Evolutionary conservation across 92 coral and sea anemone species (phyloP).

Genomic region (Porites cylindrica): DNA sequence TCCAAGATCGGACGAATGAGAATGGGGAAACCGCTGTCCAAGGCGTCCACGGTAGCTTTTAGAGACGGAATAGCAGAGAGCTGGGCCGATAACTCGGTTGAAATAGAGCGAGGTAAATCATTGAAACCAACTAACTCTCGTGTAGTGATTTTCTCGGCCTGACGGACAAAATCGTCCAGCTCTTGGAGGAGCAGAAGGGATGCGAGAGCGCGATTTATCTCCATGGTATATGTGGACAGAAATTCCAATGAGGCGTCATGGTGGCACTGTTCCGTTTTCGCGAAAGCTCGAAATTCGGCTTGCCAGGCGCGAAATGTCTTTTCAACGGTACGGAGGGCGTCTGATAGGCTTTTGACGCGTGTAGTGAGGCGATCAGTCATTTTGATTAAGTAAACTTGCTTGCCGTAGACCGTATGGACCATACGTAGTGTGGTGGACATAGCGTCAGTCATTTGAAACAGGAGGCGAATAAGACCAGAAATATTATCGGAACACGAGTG

Average conservation of each 20-base stretch:
- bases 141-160: background rate
- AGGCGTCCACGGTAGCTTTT: background rate
- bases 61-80: background rate
- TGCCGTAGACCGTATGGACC: background rate
- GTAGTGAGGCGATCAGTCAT: background rate
- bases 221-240: slow-evolving; percentile 34
- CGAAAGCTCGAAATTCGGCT: background rate
- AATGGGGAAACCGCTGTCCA: background rate
- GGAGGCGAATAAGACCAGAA: background rate
- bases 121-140: slow-evolving; percentile 23
- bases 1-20: background rate
- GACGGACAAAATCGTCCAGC: slow-evolving; percentile 46
- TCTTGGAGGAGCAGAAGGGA: slow-evolving; percentile 47
- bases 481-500: slow-evolving; percentile 25
- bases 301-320: slow-evolving; percentile 12
- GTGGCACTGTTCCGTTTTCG: slow-evolving; percentile 35
- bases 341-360: background rate
- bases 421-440: background rate
- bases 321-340: background rate
- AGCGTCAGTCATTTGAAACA: background rate
- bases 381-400: background rate
- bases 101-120: slow-evolving; percentile 32
- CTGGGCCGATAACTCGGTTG: background rate
- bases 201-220: slow-evolving; percentile 30
- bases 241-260: slow-evolving; percentile 22